A percentile compares a stretch with the other conserved stretches of the same genome.
phyloP scores from a whole-genome alignment of 1,140 invertebrate species.

The Achatina immaculata region DNA sequence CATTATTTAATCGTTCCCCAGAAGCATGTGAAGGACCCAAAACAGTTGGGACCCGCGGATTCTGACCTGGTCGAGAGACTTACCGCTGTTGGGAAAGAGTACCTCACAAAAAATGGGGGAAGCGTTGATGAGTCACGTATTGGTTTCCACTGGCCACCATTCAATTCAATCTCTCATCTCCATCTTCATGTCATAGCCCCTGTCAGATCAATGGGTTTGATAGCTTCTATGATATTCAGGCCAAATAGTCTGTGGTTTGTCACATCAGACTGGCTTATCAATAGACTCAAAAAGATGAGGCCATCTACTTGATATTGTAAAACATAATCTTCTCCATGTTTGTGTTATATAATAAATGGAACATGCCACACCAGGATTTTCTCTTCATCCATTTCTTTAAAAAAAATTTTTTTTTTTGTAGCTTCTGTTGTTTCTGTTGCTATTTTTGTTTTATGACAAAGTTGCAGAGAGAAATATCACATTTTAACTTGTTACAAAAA shows the following conservation, averaged over 20 bases:
- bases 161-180: conserved; percentile 85
- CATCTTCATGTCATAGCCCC: conserved; percentile 91
- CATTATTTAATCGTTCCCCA: conserved; percentile 87
- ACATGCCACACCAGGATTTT: no score
- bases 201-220: conserved; percentile 80
- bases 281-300: conserved; percentile 37
- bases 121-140: conserved; percentile 67
- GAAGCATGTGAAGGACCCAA: conserved; percentile 82
- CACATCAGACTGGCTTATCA: conserved; percentile 74
- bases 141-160: conserved; percentile 94
- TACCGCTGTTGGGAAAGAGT: conserved; percentile 74
- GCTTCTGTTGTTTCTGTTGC: no score
- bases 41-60: conserved; percentile 77
- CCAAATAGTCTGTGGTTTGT: conserved; percentile 87
- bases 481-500: no score
- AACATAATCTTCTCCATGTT: no score
- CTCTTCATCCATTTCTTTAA: neutral
- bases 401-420: neutral
- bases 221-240: conserved; percentile 80
- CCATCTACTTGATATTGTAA: no score
- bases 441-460: no score
- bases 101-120: conserved; percentile 72
- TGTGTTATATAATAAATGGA: no score
- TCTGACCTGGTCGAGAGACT: conserved; percentile 79
- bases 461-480: no score